Evolutionary conservation across 1,140 invertebrate genomes (phyloP).

Genomic region (Lepidurus apus): DNA sequence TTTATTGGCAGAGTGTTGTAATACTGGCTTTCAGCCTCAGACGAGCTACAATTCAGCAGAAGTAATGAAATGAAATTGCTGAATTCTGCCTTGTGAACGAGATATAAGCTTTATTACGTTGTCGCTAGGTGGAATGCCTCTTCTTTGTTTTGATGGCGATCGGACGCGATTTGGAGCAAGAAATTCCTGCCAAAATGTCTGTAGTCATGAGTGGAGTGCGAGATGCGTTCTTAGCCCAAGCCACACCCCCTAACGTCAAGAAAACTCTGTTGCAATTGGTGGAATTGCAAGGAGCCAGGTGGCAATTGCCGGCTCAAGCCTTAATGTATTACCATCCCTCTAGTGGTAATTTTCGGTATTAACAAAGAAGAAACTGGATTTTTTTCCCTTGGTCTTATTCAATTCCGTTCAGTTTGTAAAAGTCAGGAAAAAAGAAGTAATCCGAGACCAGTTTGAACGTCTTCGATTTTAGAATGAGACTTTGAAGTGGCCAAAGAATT

Average conservation of each 20-base stretch:
- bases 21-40: conserved; percentile 70
- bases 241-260: conserved; percentile 45
- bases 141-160: conserved; percentile 80
- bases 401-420: background rate
- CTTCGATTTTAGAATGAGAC: background rate
- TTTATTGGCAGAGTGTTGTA: conserved; percentile 74
- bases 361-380: background rate
- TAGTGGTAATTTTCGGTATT: background rate
- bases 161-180: conserved; percentile 74
- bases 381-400: background rate
- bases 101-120: too few species aligned
- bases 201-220: conserved; percentile 68
- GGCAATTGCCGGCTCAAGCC: conserved; percentile 79
- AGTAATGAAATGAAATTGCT: conserved; percentile 46
- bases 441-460: background rate
- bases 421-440: background rate
- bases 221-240: conserved; percentile 67
- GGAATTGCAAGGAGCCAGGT: conserved; percentile 77
- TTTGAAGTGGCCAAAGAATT: background rate
- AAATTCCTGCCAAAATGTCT: conserved; percentile 69
- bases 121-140: conserved; percentile 67
- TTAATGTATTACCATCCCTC: conserved; percentile 80
- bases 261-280: conserved; percentile 80
- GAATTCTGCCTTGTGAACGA: background rate
- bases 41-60: conserved; percentile 66